A percentile compares a stretch with the other conserved stretches of the same genome.
phyloP scores from a whole-genome alignment of 1,140 invertebrate genomes.

The Pachyrhynchus sulphureomaculatus region DNA sequence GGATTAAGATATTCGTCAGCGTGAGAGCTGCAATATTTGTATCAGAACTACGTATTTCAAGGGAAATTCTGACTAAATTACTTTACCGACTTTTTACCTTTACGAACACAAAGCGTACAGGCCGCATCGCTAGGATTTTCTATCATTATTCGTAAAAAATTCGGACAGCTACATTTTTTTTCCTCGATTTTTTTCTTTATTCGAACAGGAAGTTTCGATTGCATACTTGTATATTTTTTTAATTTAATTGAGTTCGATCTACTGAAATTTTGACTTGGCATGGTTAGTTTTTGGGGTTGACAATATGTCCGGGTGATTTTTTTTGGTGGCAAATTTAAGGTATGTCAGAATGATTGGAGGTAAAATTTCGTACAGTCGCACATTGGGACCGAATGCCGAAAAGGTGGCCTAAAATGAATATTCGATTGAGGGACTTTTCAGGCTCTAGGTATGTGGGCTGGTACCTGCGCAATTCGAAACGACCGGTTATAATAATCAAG shows the following conservation, averaged over 20 bases:
- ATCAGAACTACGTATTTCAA: too few species aligned
- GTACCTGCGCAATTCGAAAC: too few species aligned
- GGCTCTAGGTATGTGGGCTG: too few species aligned
- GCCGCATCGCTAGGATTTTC: not conserved
- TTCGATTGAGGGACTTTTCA: too few species aligned
- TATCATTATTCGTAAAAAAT: slow-evolving; percentile 14
- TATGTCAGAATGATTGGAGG: too few species aligned
- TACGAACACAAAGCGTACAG: not conserved
- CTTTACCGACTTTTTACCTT: not conserved
- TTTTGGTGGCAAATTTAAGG: not conserved
- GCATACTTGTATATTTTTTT: slow-evolving; percentile 4
- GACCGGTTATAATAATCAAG: too few species aligned
- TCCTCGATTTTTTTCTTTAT: slow-evolving; percentile 11
- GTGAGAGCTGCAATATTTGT: too few species aligned
- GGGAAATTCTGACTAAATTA: too few species aligned
- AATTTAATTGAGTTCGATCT: not conserved
- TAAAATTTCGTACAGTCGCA: too few species aligned
- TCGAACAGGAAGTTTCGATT: slow-evolving; percentile 23
- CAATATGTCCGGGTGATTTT: not conserved
- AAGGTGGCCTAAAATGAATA: too few species aligned
- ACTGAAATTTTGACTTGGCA: not conserved
- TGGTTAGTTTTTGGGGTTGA: not conserved
- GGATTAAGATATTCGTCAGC: too few species aligned
- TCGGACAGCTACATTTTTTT: slow-evolving; percentile 13
- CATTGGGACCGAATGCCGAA: too few species aligned